phyloP scores from a whole-genome alignment of 1,140 invertebrate species.

The Cheumatopsyche charites region DNA sequence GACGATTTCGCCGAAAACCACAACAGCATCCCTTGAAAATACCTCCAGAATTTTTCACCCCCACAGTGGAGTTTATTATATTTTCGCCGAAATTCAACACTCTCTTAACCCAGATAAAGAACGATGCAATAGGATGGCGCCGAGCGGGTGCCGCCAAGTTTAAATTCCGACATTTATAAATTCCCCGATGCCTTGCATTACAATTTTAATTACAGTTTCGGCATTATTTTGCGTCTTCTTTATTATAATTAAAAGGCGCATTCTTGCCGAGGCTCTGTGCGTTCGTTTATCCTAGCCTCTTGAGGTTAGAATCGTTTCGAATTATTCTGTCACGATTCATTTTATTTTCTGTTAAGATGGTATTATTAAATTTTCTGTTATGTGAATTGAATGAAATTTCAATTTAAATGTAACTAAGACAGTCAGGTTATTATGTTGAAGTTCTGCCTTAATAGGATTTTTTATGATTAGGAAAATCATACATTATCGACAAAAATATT shows the following conservation, averaged over 20 bases:
- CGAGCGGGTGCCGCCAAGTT: neutral
- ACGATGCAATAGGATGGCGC: too few species aligned
- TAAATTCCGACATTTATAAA: constrained; percentile 18
- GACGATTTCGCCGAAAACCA: too few species aligned
- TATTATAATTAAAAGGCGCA: constrained; percentile 20
- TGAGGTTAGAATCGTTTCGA: neutral
- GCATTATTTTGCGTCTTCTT: constrained; percentile 26
- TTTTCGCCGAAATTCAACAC: too few species aligned
- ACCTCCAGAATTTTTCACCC: too few species aligned
- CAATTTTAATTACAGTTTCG: constrained; percentile 36
- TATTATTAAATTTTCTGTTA: neutral
- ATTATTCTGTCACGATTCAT: neutral
- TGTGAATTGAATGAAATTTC: neutral
- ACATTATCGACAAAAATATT: too few species aligned
- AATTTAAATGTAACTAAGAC: neutral
- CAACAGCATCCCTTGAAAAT: too few species aligned
- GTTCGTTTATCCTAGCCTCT: neutral
- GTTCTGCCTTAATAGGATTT: too few species aligned
- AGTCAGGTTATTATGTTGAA: too few species aligned
- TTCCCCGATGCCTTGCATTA: constrained; percentile 31
- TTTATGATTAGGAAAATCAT: too few species aligned
- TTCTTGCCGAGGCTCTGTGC: neutral
- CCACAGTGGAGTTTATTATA: too few species aligned
- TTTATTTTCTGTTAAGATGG: neutral
- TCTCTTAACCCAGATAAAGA: too few species aligned